Evolutionary conservation across 2,113 vertebrate genomes (phyloP), one percentile per base, ranked within the genome.

Genomic region (Oenanthe melanoleuca): DNA sequence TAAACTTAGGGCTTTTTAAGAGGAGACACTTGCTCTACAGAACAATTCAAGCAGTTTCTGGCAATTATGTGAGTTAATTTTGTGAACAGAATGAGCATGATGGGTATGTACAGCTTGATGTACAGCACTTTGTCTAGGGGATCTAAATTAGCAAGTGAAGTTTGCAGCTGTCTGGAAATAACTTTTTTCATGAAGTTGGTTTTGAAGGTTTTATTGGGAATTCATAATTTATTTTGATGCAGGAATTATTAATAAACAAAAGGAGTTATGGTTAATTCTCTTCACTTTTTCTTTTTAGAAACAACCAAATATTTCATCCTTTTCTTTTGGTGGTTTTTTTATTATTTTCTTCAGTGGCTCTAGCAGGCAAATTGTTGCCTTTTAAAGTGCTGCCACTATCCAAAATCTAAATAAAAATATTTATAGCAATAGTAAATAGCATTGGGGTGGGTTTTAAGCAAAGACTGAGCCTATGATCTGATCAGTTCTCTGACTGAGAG

Each of bases 1-100:
- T 47, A 55, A 86, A 80, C 12, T n/a, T 66, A 4, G 0, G 0
- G 0, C 0, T 8, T 66, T 73, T 86, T 59, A 44, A 50, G 29
- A 11, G 47, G 61, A 80, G 74, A 45, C 8, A 5, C 14, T 63
- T 65, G 12, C n/a, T 90, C 1, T 28, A 11, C 9, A 5, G 33
- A 90, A 37, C 26, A 67, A 52, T 33, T 64, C 42, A 52, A 88
- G 24, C 4, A 11, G 28, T 60, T 82, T 38, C 8, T 42, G 61
- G 70, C 31, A 65, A 65, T 38, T 61, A 34, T 7, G 6, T 34
- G 17, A 82, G 66, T 33, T 65, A 26, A 42, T 90, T 88, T 78
- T 49, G 9, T 55, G 47, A 92, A 31, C 18, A 50, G 57, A 82
- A 80, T 3, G 7, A 61, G 23, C 0, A 2, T 31, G 44, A 11